Base-by-base conservation (phyloP, 2,888 invertebrate species). In the Ferrisia virgata region DNA sequence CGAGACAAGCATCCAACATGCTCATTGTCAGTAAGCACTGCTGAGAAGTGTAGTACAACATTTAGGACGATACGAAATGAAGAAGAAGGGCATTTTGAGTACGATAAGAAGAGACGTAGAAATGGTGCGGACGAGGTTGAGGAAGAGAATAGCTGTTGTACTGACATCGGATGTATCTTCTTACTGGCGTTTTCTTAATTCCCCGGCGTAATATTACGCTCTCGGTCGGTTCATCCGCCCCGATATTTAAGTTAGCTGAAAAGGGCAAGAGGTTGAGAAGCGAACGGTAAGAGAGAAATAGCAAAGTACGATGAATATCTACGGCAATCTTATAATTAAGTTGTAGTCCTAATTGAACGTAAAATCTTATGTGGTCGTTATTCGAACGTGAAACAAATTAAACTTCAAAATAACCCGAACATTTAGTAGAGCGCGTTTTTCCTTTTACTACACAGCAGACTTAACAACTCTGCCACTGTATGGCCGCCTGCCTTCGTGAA, bases 291-390 rank as follows among this genome's bases (percentile, higher is more conserved):
- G 39, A 79, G 25, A 25, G 15, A 28, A 33, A n/a, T n/a, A 31
- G 58, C 31, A 43, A 31, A 53, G 81, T 58, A 53, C 72, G 76
- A 83, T 83, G 69, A 83, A 83, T 83, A 83, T 83, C 83, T 83
- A 69, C 82, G 69, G 76, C 58, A 81, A 81, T 53, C 82, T 80
- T 69, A 33, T 83, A 83, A 83, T 83, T 83, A 83, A 83, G 83
- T 83, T 83, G 83, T 83, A 83, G 83, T 83, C 83, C 83, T 83
- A 83, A 83, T 83, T 83, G 83, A 83, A 83, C 83, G 83, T 83
- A 83, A 83, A 83, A 83, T 83, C 83, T 83, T 83, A 83, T 83
- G 72, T 72, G 83, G 76, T 83, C 83, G 83, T 83, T 83, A 40
- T 69, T 36, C 39, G 22, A 69, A 40, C 25, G 83, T n/a, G 83